These are phyloP conservation scores for Clarias gariepinus DNA, from an alignment of 2,113 vertebrate genomes.

Conservation along the genomic window DNA sequence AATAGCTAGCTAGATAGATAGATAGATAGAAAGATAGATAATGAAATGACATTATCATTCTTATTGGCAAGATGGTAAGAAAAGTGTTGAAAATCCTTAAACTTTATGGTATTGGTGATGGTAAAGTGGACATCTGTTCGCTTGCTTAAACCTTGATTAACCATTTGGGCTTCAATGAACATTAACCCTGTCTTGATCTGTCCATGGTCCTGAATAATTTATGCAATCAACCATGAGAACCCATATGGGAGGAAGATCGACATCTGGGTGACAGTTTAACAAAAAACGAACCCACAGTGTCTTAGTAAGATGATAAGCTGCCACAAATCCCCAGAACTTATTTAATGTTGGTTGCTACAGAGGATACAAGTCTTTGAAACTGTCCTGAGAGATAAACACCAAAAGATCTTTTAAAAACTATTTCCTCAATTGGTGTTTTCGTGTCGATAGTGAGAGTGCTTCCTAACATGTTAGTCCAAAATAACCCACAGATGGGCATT, in stretches of 20 bases:
- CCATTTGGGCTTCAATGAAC: too few species aligned
- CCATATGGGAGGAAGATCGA: background rate
- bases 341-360: background rate
- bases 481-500: background rate
- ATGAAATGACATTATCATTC: background rate
- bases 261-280: background rate
- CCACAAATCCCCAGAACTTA: background rate
- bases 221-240: background rate
- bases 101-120: background rate
- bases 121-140: background rate
- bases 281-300: background rate
- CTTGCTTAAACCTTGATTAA: too few species aligned
- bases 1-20: too few species aligned
- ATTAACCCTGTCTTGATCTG: background rate
- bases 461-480: background rate
- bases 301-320: background rate
- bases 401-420: background rate
- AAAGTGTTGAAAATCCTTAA: background rate
- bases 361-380: background rate
- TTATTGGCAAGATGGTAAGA: background rate
- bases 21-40: too few species aligned
- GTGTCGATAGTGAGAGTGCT: background rate
- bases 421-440: background rate
- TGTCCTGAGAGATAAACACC: background rate
- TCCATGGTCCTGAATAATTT: slow-evolving; percentile 9